A percentile compares a stretch with the other conserved stretches of the same genome.
These are phyloP conservation scores for Pseudachorutes palmiensis DNA, from an alignment of 1,140 invertebrate genomes.

Conservation along the genomic window DNA sequence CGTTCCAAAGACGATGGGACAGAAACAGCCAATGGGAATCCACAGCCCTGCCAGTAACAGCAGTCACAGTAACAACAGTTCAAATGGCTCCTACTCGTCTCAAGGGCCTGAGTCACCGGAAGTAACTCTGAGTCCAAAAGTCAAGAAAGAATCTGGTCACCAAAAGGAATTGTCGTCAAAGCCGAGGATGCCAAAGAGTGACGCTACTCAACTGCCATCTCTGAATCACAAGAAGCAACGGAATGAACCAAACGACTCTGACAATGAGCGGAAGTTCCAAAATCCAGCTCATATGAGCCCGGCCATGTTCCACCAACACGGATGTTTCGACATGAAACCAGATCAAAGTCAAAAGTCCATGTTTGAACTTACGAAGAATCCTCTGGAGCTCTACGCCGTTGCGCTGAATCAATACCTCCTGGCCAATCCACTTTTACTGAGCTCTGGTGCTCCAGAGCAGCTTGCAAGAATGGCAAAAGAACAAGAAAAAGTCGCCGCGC, in stretches of 20 bases:
- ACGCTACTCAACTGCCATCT: background rate
- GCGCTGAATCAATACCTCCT: constrained; percentile 31
- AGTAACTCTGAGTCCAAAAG: background rate
- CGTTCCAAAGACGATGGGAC: constrained; percentile 18
- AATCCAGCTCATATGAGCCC: background rate
- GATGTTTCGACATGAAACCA: no score
- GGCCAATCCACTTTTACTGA: constrained; percentile 3
- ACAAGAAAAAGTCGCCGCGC: constrained; percentile 23
- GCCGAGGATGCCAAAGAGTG: constrained; percentile 6
- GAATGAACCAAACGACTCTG: constrained; percentile 20
- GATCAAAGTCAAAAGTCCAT: background rate
- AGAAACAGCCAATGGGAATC: constrained; percentile 38
- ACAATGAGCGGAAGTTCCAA: constrained; percentile 6
- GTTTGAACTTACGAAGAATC: constrained; percentile 13
- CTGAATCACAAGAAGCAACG: no score
- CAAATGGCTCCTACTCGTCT: background rate
- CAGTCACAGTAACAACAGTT: background rate
- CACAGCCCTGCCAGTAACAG: constrained; percentile 2
- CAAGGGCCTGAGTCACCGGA: background rate
- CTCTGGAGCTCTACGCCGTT: constrained; percentile 22
- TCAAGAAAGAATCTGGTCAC: background rate
- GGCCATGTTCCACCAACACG: no score
- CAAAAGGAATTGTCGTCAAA: background rate
- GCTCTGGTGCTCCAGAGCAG: background rate
- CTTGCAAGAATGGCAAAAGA: constrained; percentile 5